Base-by-base conservation (phyloP, 2,888 invertebrate species). In the Cantharis lateralis region DNA sequence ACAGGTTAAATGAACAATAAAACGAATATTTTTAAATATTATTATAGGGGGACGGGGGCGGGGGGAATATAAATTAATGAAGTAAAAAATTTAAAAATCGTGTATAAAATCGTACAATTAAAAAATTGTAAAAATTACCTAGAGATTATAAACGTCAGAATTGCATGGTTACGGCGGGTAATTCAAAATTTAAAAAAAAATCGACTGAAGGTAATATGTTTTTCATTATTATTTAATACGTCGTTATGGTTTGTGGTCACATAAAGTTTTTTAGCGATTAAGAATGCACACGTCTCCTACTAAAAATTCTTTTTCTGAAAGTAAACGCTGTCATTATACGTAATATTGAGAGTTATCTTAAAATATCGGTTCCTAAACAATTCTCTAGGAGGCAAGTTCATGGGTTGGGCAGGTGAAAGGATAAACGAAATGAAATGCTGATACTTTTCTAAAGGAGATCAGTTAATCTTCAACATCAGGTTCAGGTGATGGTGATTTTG, bases 381-480 rank as follows among this genome's bases (percentile, higher is more conserved):
- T 68, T 28, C 68, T 15, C 20, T 68, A 68, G 26, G 26, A 28
- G 26, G 26, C 68, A 20, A 68, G 70, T 62, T 74, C 72, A 70
- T 83, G 84, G 86, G 85, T 84, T 82, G 84, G 86, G 85, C 85
- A 83, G 86, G 86, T 87, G 86, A 87, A 87, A 87, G 86, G 86
- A 85, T 72, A 82, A 84, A 83, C 80, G 82, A 84, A 85, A 87
- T 86, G 87, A 86, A 86, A 86, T 84, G 84, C 85, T 85, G 84
- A 84, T 86, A 85, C 86, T 86, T 85, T 87, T 87, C 85, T 86
- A 84, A 84, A 85, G 85, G 84, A 84, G 86, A 86, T 84, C 87
- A 86, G 85, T 85, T 66, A 66, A 20, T n/a, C 64, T n/a, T 83
- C 84, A 80, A 78, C 81, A 82, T 82, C 82, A 82, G 81, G 82